Base-by-base conservation (phyloP, 2,888 invertebrate genomes). In the Erebia ligea region DNA sequence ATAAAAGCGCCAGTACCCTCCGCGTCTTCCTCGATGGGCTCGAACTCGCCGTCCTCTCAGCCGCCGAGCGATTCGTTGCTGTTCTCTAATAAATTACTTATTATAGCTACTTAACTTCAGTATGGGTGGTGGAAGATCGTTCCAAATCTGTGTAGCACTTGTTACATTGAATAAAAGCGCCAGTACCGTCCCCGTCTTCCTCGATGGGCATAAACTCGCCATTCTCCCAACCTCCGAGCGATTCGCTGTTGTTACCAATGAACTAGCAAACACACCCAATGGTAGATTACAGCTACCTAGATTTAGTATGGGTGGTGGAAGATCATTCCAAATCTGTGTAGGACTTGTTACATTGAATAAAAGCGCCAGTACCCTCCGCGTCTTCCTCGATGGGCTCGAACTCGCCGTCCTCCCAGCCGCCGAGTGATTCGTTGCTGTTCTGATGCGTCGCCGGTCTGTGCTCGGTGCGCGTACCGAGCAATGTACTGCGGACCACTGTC, bases 1-100 rank as follows among this genome's bases (percentile, higher is more conserved):
- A 45, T 3, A 10, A 10, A 6, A 10, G 15, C 5, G 15, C 10
- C 52, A 5, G 68, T 69, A 95, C 95, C 95, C 75, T 94, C 91
- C 17, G 17, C 19, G 68, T 94, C 88, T 80, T 95, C 97, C 83
- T 97, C 97, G 25, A 97, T 94, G 2, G 97, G 96, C 83, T 97
- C 97, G 86, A 97, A 97, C 87, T 97, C 97, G 2, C 95, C 94
- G 81, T 97, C 97, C 75, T 97, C 97, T 97, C 97, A 97, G 66
- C 94, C 95, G 67, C 90, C 91, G 71, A 95, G 94, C 25, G 94
- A 94, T 80, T 91, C 91, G 79, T 89, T 89, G 80, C 89, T 94
- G 85, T 92, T 93, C 84, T 94, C 25, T 25, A 25, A 25, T 4
- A 3, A 25, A 25, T 25, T 25, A 25, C 4, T 25, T 25, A 2